Base-by-base conservation (phyloP, 2,888 invertebrate species). In the Capitulum mitella region DNA sequence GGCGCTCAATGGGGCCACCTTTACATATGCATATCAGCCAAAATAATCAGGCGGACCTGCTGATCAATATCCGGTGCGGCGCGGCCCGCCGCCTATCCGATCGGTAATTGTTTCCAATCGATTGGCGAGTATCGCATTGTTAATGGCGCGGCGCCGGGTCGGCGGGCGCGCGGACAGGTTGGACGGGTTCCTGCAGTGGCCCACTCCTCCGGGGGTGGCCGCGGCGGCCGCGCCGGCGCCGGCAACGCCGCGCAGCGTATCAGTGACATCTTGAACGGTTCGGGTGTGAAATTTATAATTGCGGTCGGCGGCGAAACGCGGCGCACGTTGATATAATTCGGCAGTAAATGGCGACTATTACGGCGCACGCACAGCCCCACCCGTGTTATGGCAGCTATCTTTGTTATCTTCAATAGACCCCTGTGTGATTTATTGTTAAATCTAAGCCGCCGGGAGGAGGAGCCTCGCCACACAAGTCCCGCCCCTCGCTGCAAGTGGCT, bases 401-500 rank as follows among this genome's bases (percentile, higher is more conserved):
- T 6, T 70, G 70, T 29, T 37, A 70, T 70, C 70, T 70, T 37
- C 70, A 70, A 70, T 70, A 37, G 70, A 37, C 22, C 6, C 70
- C 22, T 70, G 70, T 26, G 70, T 70, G 70, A 70, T 70, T 70
- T 70, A 70, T 70, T 70, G 70, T n/a, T 37, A 19, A 37, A 70
- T 70, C 70, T 34, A 16, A 37, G 70, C 70, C 10, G 37, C 22
- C 22, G 70, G 34, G n/a, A 22, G 70, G 70, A 70, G 70, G 70
- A 37, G 70, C 70, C 22, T 8, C 70, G 8, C 6, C 37, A 32
- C 26, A 37, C 37, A 70, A 34, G 70, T 19, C 34, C 64, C 70
- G 70, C 37, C 70, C 37, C 37, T 10, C 37, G 37, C 70, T 16
- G 8, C 70, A 32, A 70, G 37, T 34, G 70, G 37, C 70, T 26